A percentile compares a stretch with the other conserved stretches of the same genome.
Evolutionary conservation across 2,113 vertebrate species (phyloP).

Genomic region (Myodes glareolus): DNA sequence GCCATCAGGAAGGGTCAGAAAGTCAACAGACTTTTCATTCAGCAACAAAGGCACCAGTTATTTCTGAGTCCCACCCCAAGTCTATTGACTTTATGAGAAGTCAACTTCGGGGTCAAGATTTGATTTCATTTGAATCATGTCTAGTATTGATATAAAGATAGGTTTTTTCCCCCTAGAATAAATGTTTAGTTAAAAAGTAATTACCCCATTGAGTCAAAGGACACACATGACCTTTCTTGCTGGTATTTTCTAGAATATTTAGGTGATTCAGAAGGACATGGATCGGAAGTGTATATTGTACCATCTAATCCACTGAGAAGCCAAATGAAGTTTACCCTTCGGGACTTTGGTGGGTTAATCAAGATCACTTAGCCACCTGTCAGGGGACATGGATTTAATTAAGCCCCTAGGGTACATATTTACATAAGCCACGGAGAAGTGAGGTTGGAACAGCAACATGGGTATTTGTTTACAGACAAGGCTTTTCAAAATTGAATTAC

Average conservation of each 20-base stretch:
- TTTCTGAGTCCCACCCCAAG: not conserved
- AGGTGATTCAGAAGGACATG: not conserved
- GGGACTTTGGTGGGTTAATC: conserved; percentile 30
- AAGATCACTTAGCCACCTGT: not conserved
- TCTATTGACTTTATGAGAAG: conserved; percentile 46
- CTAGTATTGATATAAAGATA: conserved; percentile 17
- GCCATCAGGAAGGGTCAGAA: not conserved
- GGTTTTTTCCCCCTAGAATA: not conserved
- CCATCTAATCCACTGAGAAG: not conserved
- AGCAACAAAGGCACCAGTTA: not conserved
- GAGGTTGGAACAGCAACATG: not conserved
- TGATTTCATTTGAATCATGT: conserved; percentile 20
- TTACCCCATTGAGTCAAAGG: not conserved
- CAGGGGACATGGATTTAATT: conserved; percentile 25
- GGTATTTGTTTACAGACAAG: not conserved
- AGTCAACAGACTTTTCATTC: not conserved
- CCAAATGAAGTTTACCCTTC: conserved; percentile 16
- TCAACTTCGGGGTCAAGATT: not conserved
- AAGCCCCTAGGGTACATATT: conserved; percentile 26
- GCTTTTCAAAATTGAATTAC: conserved; percentile 35
- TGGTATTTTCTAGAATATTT: conserved; percentile 9
- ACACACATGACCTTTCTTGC: not conserved
- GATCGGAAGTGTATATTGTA: not conserved
- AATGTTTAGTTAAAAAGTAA: not conserved
- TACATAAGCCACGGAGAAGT: not conserved